Evolutionary conservation across 2,113 vertebrate species (phyloP), one percentile per base, ranked within the genome.

Genomic region (Azemiops feae): DNA sequence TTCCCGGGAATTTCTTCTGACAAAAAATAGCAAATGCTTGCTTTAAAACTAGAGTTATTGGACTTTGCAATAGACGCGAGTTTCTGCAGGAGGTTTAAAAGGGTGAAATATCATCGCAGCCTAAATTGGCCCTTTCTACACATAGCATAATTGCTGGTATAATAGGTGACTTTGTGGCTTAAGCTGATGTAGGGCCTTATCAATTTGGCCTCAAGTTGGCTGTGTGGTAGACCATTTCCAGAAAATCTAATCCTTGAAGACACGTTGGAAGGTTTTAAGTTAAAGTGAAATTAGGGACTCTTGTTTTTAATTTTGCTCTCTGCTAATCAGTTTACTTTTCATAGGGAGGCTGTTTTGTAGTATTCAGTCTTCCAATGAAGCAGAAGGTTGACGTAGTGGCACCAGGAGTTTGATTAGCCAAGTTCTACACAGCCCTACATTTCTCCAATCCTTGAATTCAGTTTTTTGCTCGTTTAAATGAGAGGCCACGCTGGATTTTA

Each of bases 21-120:
- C 18, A 55, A 39, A 85, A 58, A 85, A 57, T 34, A 23, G 25
- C 34, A 34, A 14, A 34, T 5, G 45, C 34, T 8, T 23, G 20
- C 45, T 53, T 58, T 8, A 81, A 81, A 81, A 39, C 74, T 74
- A 39, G 18, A 9, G 16, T 81, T 43, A 91, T 93, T 18, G 81
- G 60, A 95, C 93, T 91, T 94, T 81, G 53, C 87, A 95, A 94
- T 5, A 92, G 88, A 85, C 95, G 93, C 69, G 39, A 96, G 92
- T 91, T 53, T 92, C 89, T 95, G 93, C 95, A 93, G 85, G 10
- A 95, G 89, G 60, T 93, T 86, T 87, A 90, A 92, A 95, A 92
- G 54, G 94, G 93, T 89, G 55, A 16, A 91, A 69, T n/a, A 69
- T 69, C 3, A 81, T 43, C 34, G 9, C 18, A 94, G 87, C 88